A percentile compares a stretch with the other conserved stretches of the same genome.
phyloP scores from a whole-genome alignment of 1,140 invertebrate genomes.

The Homalodisca vitripennis region DNA sequence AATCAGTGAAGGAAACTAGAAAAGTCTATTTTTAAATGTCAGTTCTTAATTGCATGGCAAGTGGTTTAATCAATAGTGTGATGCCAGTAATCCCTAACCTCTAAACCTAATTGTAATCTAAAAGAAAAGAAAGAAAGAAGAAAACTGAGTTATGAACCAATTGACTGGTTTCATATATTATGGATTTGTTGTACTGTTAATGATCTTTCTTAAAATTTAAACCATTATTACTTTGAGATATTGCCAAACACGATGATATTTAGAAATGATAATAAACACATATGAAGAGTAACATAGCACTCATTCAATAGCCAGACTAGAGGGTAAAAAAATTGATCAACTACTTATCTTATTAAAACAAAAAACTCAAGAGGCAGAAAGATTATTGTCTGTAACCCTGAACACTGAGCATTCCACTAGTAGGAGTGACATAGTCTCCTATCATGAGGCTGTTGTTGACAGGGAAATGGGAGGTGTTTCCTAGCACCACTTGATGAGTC shows the following conservation, averaged over 20 bases:
- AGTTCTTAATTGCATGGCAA: too few species aligned
- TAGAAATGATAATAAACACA: background rate
- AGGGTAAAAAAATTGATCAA: slow-evolving; percentile 24
- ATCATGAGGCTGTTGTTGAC: slow-evolving; percentile 78
- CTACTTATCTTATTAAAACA: background rate
- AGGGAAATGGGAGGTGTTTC: slow-evolving; percentile 60
- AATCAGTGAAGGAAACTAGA: too few species aligned
- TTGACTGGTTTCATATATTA: too few species aligned
- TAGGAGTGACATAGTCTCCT: slow-evolving; percentile 69
- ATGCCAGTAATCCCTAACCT: too few species aligned
- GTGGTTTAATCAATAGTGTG: too few species aligned
- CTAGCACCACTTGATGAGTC: slow-evolving; percentile 56
- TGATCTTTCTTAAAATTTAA: too few species aligned
- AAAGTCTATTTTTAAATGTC: too few species aligned
- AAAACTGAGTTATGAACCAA: too few species aligned
- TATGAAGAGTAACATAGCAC: background rate
- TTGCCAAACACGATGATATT: background rate
- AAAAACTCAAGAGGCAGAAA: background rate
- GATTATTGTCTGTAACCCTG: slow-evolving; percentile 37
- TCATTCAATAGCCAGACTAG: slow-evolving; percentile 14
- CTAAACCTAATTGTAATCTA: too few species aligned
- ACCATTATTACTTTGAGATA: background rate
- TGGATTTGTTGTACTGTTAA: too few species aligned
- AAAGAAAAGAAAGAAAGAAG: too few species aligned
- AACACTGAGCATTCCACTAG: slow-evolving; percentile 50